A percentile compares a stretch with the other conserved stretches of the same genome.
Conservation (phyloP, 2,888 invertebrate species). For the Subacronicta megacephala region DNA sequence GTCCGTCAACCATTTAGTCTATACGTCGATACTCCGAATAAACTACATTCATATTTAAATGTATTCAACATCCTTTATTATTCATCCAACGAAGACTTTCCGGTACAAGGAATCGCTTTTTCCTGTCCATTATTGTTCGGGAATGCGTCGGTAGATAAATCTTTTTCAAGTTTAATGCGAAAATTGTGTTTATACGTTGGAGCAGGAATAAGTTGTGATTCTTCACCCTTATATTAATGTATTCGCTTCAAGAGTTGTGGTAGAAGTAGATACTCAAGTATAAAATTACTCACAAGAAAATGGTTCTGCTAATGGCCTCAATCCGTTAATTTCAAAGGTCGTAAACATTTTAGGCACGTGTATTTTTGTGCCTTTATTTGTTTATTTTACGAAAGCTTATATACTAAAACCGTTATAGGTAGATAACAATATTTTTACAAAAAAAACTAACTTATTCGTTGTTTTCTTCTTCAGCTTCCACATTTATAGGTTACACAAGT, state of each 20-base stretch:
- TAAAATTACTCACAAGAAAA: slow-evolving; percentile 10
- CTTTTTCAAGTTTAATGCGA: slow-evolving; percentile 72
- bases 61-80: slow-evolving; percentile 63
- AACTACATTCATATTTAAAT: slow-evolving; percentile 67
- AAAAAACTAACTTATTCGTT: too few relatives aligned
- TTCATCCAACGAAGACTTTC: slow-evolving; percentile 64
- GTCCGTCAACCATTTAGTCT: slow-evolving; percentile 43
- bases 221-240: slow-evolving; percentile 26
- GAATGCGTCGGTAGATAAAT: slow-evolving; percentile 68
- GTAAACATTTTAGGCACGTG: not conserved
- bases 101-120: slow-evolving; percentile 70
- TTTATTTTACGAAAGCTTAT: too few relatives aligned
- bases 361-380: not conserved
- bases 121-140: slow-evolving; percentile 66
- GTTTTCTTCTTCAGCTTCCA: too few relatives aligned
- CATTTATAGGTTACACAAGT: too few relatives aligned
- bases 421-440: too few relatives aligned
- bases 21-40: slow-evolving; percentile 48
- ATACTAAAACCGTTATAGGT: too few relatives aligned
- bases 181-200: slow-evolving; percentile 68
- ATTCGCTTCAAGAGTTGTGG: slow-evolving; percentile 9
- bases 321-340: slow-evolving; percentile 3
- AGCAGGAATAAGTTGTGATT: slow-evolving; percentile 37
- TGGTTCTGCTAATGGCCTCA: slow-evolving; percentile 4
- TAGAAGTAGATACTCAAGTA: slow-evolving; percentile 3